phyloP scores from a whole-genome alignment of 35 echinoderm and acorn worm species.

The Ptychodera flava region DNA sequence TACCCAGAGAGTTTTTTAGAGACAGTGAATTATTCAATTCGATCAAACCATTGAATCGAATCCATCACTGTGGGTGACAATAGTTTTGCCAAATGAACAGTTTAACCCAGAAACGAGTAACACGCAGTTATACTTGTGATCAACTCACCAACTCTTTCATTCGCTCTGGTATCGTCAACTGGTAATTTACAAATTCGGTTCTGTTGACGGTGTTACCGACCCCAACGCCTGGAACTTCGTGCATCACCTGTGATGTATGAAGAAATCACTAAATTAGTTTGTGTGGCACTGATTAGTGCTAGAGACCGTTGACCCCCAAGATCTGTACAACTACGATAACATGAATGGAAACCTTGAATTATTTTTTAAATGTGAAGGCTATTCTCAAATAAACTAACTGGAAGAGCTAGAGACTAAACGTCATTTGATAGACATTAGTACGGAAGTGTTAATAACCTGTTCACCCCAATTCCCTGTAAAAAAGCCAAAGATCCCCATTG shows the following conservation, averaged over 20 bases:
- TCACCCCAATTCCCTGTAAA: neutral
- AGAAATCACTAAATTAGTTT: too few species aligned
- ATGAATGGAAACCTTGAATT: neutral
- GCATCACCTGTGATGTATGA: constrained; percentile 67
- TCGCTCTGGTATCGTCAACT: neutral
- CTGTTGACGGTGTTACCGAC: constrained; percentile 77
- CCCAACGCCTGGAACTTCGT: constrained; percentile 42
- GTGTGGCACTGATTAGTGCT: too few species aligned
- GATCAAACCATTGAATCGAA: too few species aligned
- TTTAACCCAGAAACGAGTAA: too few species aligned
- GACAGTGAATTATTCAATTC: too few species aligned
- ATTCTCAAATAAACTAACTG: neutral
- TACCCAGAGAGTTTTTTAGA: too few species aligned
- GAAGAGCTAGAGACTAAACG: neutral
- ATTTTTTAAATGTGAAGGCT: neutral
- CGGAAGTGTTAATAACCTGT: neutral
- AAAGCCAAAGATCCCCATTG: too few species aligned
- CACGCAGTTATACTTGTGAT: too few species aligned
- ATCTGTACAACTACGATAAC: too few species aligned
- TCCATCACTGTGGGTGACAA: too few species aligned
- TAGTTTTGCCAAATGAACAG: too few species aligned
- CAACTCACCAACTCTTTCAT: neutral
- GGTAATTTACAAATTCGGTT: constrained; percentile 65
- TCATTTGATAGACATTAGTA: neutral
- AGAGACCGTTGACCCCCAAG: too few species aligned